Conservation (phyloP, 2,797 vertebrate species). For the Phoxinus dragarum region DNA sequence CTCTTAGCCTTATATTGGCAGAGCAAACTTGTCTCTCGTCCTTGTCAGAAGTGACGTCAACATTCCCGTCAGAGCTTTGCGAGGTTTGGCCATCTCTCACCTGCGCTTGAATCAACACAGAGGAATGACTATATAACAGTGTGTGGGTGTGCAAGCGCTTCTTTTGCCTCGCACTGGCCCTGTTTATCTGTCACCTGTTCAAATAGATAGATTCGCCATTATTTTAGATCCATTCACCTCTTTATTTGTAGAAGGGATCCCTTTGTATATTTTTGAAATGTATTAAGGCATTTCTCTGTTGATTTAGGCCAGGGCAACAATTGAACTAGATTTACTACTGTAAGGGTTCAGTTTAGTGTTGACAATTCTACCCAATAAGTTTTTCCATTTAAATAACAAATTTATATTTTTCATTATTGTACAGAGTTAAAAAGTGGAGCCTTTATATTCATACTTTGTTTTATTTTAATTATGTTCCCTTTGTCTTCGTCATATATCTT, state of each 20-base stretch:
- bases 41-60: conserved; percentile 41
- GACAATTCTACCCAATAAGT: background rate
- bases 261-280: background rate
- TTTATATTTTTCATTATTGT: background rate
- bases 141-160: conserved; percentile 43
- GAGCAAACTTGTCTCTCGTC: conserved; percentile 32
- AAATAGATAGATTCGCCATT: conserved; percentile 35
- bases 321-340: background rate
- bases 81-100: conserved; percentile 54
- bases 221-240: background rate
- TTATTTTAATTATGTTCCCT: background rate
- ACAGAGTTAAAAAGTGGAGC: background rate
- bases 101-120: conserved; percentile 50
- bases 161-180: background rate
- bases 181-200: conserved; percentile 57
- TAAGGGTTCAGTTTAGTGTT: background rate
- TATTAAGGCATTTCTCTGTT: conserved; percentile 7
- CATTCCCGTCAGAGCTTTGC: conserved; percentile 47
- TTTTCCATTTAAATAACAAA: background rate
- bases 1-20: background rate
- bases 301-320: background rate
- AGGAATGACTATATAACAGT: conserved; percentile 37
- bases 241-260: background rate
- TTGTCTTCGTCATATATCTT: background rate
- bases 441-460: background rate